Evolutionary conservation across 2,113 vertebrate species (phyloP), one percentile per base, ranked within the genome.

Genomic region (Cavia aperea): DNA sequence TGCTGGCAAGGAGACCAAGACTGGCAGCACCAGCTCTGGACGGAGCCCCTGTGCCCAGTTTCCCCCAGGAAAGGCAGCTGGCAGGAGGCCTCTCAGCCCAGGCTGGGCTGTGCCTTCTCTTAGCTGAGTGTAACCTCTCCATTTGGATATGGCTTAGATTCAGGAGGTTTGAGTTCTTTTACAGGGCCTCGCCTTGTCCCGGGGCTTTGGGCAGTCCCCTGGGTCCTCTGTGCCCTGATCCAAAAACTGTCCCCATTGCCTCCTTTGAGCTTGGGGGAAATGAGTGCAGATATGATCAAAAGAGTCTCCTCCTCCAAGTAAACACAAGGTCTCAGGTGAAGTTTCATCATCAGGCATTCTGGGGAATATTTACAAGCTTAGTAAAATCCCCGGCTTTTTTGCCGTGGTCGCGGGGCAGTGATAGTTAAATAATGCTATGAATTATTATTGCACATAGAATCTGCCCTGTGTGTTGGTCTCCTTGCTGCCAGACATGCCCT

Each of bases 401-500:
- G 31, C 18, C 18, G 19, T 13, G 9, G 51, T 60, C 36, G 33
- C 16, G 39, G 49, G 43, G 16, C 26, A 39, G 31, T 15, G 15
- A 23, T 15, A 86, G 33, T 7, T 65, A 39, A 81, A 43, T 26
- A n/a, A 12, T 24, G 15, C 39, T 36, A 19, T 10, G 31, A 46
- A 6, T 60, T 21, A 46, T 19, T 26, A 14, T 12, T 7, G 4
- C 18, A 5, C 36, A 21, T 29, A 31, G 11, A 5, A 11, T 29
- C 4, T 33, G 12, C 36, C 4, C 65, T 60, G 4, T 14, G 7
- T n/a, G 39, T 33, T 1, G 0, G 12, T 51, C 24, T n/a, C 5
- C 29, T 73, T 86, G n/a, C 60, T 58, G 54, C 73, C 39, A 65
- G 26, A 63, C 10, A 12, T 2, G 33, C 54, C 49, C 54, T 26